Evolutionary conservation across 2,113 vertebrate genomes (phyloP), one percentile per base, ranked within the genome.

Genomic region (Pachypanchax playfairii): DNA sequence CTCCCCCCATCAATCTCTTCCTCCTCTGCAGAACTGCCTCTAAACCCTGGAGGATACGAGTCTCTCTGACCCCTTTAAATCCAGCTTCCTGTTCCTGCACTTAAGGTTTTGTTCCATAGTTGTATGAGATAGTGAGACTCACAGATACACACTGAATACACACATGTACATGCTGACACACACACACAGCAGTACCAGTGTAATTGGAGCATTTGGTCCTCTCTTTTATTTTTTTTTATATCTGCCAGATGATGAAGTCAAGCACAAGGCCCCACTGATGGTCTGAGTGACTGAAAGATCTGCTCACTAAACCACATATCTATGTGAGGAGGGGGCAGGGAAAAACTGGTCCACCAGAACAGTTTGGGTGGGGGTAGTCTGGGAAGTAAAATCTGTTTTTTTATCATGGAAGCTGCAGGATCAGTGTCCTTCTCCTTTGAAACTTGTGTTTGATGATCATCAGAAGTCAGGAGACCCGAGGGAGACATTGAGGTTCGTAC

Each of bases 181-280:
- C 29, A 47, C 41, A 53, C 38, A 68, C 17, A 2, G 14, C n/a
- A 33, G 12, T n/a, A 25, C 26, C n/a, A 47, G 9, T 6, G 15
- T 28, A 70, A 47, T 43, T 42, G 21, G 20, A 82, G 70, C 84
- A 85, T 86, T 79, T 86, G 79, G 62, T 83, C 67, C 75, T 85
- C 36, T 75, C 65, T 81, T 84, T 86, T 80, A 12, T 51, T 65
- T 33, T 4, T 31, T 12, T 67, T 89, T 85, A 88, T 89, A 87
- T 87, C 80, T 90, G 81, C 88, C 85, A 91, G 89, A 90, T 90
- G 87, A 89, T 76, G 76, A 61, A 43, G 51, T 25, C 33, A 51
- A 56, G 68, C 36, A 39, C 13, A 15, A 11, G 55, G 36, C 33
- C 60, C 38, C 51, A 17, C n/a, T 42, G 28, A n/a, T n/a, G n/a